Percentiles rank a stretch among this genome's conserved stretches.
Conservation (phyloP, 2,113 vertebrate genomes). For the Mus musculus region GRCm39 chr5:122292501-122293000, state of each 20-base stretch:
- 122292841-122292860: not conserved
- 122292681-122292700: not conserved
- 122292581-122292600: not conserved
- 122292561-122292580: not conserved
- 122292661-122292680: not conserved
- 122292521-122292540: too few relatives aligned
- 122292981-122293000: not conserved
- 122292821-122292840: not conserved
- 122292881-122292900: not conserved
- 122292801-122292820: not conserved
- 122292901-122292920: not conserved
- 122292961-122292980: not conserved
- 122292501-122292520: fast-evolving
- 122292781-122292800: not conserved
- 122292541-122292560: too few relatives aligned
- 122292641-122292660: too few relatives aligned
- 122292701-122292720: not conserved
- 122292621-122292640: not conserved
- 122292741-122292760: not conserved
- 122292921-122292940: not conserved
- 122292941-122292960: not conserved
- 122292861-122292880: not conserved
- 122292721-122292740: not conserved
- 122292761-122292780: not conserved
- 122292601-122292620: not conserved